phyloP scores from a whole-genome alignment of 2,888 invertebrate genomes.

The Mesorhabditis spiculigera region DNA sequence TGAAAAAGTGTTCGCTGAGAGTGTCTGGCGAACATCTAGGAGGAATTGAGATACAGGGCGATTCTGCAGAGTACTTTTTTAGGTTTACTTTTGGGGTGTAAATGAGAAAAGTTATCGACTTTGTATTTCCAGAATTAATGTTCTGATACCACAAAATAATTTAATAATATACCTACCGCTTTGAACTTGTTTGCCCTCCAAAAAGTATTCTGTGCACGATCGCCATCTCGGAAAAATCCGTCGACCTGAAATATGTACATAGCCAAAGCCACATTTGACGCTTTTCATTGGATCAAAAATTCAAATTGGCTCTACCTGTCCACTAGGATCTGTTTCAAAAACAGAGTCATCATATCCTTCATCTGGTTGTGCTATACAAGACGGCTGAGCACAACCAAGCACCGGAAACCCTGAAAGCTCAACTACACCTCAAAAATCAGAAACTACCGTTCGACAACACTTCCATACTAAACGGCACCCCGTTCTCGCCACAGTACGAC shows the following conservation, averaged over 20 bases:
- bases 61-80: no score
- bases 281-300: neutral
- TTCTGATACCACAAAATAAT: neutral
- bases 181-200: constrained; percentile 41
- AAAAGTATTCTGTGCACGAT: constrained; percentile 42
- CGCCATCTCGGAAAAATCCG: constrained; percentile 55
- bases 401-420: constrained; percentile 36
- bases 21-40: no score
- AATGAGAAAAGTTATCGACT: no score
- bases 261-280: neutral
- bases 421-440: neutral
- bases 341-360: constrained; percentile 50
- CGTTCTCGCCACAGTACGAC: constrained; percentile 52
- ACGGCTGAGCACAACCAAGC: constrained; percentile 56
- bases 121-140: neutral
- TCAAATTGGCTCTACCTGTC: constrained; percentile 19
- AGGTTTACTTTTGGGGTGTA: no score
- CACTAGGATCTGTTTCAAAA: constrained; percentile 45
- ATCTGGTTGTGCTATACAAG: constrained; percentile 45
- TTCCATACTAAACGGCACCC: constrained; percentile 54
- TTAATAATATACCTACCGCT: constrained; percentile 34
- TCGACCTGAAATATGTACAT: constrained; percentile 18
- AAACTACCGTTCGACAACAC: constrained; percentile 36
- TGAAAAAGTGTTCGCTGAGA: no score
- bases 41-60: no score